Evolutionary conservation across 2,888 invertebrate species (phyloP).

Genomic region (Carterocephalus palaemon): DNA sequence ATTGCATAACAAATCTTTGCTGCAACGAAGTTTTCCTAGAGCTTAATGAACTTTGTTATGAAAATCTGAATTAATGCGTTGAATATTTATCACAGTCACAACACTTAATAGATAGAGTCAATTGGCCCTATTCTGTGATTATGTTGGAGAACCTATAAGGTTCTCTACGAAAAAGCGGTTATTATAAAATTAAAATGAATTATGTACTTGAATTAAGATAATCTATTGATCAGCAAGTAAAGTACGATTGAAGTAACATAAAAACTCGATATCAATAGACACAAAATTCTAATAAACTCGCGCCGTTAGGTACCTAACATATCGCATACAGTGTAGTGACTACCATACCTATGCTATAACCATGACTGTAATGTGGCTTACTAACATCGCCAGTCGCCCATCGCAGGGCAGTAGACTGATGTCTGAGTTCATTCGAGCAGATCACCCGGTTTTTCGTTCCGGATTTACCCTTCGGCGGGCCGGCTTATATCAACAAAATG

Average conservation of each 20-base stretch:
- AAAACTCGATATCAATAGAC: too few relatives aligned
- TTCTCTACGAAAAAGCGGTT: too few relatives aligned
- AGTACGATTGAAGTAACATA: too few relatives aligned
- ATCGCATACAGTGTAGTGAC: too few relatives aligned
- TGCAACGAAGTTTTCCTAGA: slow-evolving; percentile 12
- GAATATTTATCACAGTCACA: slow-evolving; percentile 10
- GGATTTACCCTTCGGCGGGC: slow-evolving; percentile 37
- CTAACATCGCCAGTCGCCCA: slow-evolving; percentile 47
- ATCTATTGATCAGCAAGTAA: too few relatives aligned
- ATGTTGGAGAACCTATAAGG: too few relatives aligned
- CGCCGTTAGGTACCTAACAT: too few relatives aligned
- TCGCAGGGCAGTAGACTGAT: slow-evolving; percentile 14
- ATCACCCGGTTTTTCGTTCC: slow-evolving; percentile 23
- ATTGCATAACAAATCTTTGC: slow-evolving; percentile 18
- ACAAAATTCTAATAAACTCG: too few relatives aligned
- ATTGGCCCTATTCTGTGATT: not conserved
- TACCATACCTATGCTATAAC: too few relatives aligned
- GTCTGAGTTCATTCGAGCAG: slow-evolving; percentile 21
- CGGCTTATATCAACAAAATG: slow-evolving; percentile 55
- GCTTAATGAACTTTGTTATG: slow-evolving; percentile 19
- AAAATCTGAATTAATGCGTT: slow-evolving; percentile 9
- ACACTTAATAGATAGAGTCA: too few relatives aligned
- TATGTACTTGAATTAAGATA: too few relatives aligned
- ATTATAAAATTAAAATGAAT: too few relatives aligned
- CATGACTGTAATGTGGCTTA: slow-evolving; percentile 51